phyloP scores from a whole-genome alignment of 1,140 invertebrate species.

The Caerostris darwini region DNA sequence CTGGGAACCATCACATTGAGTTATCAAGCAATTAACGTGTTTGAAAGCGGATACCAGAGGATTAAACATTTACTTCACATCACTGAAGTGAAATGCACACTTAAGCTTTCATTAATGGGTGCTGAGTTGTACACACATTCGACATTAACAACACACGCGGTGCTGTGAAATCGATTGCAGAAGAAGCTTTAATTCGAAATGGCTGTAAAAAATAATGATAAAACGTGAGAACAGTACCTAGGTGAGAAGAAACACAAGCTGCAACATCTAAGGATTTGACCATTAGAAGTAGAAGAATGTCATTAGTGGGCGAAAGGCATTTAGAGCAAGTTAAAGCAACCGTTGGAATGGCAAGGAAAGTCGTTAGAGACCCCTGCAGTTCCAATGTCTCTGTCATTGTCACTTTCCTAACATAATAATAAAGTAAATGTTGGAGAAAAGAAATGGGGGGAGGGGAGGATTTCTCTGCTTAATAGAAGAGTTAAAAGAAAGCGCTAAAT shows the following conservation, averaged over 20 bases:
- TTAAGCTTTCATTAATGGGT: background rate
- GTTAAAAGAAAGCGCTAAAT: background rate
- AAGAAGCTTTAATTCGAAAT: background rate
- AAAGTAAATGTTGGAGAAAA: background rate
- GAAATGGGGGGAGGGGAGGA: background rate
- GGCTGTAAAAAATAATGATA: background rate
- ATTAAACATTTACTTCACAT: background rate
- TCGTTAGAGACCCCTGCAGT: constrained; percentile 42
- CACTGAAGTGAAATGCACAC: background rate
- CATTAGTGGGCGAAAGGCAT: constrained; percentile 51
- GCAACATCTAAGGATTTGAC: background rate
- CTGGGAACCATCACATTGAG: background rate
- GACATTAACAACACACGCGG: background rate
- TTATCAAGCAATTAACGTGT: background rate
- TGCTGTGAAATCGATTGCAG: background rate
- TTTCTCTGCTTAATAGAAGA: background rate
- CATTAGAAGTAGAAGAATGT: constrained; percentile 51
- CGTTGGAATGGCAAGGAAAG: constrained; percentile 37
- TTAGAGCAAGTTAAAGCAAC: constrained; percentile 39
- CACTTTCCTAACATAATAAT: constrained; percentile 46
- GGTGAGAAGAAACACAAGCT: constrained; percentile 14
- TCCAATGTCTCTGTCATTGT: constrained; percentile 46
- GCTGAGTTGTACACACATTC: background rate
- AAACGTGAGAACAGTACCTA: background rate
- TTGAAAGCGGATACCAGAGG: background rate